phyloP scores from a whole-genome alignment of 2,888 invertebrate species.

The Abscondita cerata region DNA sequence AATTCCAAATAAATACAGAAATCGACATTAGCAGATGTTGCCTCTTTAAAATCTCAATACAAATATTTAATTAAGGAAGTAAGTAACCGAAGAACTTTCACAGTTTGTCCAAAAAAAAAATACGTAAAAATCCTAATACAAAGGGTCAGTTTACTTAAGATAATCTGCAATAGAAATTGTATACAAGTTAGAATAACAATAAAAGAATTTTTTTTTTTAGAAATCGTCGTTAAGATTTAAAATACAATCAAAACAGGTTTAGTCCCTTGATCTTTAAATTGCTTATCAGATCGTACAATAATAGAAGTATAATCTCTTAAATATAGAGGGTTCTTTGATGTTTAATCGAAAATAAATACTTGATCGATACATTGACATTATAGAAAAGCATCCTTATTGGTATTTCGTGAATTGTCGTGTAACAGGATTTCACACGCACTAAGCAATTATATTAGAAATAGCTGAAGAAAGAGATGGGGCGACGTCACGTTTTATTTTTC shows the following conservation, averaged over 20 bases:
- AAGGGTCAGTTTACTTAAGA: neutral
- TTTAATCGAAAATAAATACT: constrained; percentile 56
- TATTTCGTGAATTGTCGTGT: constrained; percentile 29
- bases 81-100: too few relatives aligned
- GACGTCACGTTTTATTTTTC: constrained; percentile 1
- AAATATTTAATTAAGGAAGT: too few relatives aligned
- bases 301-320: constrained; percentile 54
- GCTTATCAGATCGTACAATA: constrained; percentile 55
- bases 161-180: constrained; percentile 24
- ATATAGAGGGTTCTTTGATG: constrained; percentile 57
- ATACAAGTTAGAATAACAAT: constrained; percentile 21
- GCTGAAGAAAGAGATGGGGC: too few relatives aligned
- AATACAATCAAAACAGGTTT: constrained; percentile 30
- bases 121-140: too few relatives aligned
- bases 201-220: constrained; percentile 22
- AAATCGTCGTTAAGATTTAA: constrained; percentile 30
- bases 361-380: constrained; percentile 39
- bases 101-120: too few relatives aligned
- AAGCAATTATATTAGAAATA: constrained; percentile 34
- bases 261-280: constrained; percentile 35
- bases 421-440: constrained; percentile 45
- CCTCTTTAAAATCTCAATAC: too few relatives aligned
- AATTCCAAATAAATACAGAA: too few relatives aligned
- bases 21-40: too few relatives aligned
- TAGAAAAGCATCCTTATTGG: constrained; percentile 34